These are phyloP conservation scores for Eremophila alpestris DNA, from an alignment of 2,797 vertebrate genomes.

Conservation along the genomic window DNA sequence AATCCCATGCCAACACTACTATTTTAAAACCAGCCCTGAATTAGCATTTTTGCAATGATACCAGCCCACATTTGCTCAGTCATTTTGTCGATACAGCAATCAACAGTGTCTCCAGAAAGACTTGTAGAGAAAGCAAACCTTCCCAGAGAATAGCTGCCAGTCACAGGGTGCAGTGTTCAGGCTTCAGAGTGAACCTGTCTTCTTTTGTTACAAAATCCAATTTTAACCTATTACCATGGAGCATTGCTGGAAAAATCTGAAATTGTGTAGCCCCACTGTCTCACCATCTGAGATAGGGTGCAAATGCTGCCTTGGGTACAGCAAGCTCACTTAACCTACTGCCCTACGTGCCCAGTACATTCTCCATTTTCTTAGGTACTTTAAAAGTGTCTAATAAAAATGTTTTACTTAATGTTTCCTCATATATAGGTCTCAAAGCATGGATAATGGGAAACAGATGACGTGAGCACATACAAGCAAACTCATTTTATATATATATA, in stretches of 20 bases:
- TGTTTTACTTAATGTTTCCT: conserved; percentile 35
- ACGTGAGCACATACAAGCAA: neutral
- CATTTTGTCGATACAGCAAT: neutral
- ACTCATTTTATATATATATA: neutral
- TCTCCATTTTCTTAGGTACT: conserved; percentile 2
- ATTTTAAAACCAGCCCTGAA: neutral
- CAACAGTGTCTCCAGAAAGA: neutral
- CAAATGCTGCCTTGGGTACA: neutral
- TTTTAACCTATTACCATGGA: neutral
- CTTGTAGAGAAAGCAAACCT: neutral
- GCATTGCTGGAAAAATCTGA: neutral
- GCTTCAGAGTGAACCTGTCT: neutral
- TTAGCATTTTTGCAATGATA: neutral
- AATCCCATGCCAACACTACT: neutral
- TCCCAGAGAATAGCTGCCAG: neutral
- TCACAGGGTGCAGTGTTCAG: neutral
- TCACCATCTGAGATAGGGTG: neutral
- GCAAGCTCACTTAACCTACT: neutral
- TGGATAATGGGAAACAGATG: conserved; percentile 44
- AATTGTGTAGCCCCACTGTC: neutral
- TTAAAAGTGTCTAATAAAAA: conserved; percentile 43
- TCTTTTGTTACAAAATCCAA: neutral
- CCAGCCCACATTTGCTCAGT: neutral
- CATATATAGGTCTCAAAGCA: conserved; percentile 8
- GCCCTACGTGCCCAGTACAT: neutral